These are phyloP conservation scores for Eubasilissa splendida DNA, from an alignment of 2,888 invertebrate species.

Conservation along the genomic window DNA sequence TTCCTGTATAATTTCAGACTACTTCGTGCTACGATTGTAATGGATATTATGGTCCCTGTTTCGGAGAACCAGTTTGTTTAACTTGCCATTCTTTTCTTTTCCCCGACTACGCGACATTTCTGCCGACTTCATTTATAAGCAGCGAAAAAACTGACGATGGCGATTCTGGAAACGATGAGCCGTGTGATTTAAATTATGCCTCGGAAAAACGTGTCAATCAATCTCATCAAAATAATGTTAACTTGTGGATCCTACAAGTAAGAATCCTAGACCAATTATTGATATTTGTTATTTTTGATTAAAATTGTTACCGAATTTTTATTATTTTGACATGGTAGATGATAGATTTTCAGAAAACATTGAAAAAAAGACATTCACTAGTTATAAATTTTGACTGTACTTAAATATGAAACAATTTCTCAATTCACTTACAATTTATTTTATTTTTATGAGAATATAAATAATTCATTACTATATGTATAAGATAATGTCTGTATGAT, in stretches of 20 bases:
- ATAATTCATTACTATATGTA: too few relatives aligned
- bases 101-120: constrained; percentile 79
- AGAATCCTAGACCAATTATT: background rate
- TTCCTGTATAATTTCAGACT: constrained; percentile 70
- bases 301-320: too few relatives aligned
- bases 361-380: too few relatives aligned
- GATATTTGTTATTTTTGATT: too few relatives aligned
- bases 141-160: constrained; percentile 85
- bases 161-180: constrained; percentile 96
- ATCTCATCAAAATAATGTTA: constrained; percentile 54
- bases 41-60: constrained; percentile 94
- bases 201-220: constrained; percentile 70
- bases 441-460: too few relatives aligned
- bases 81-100: constrained; percentile 95
- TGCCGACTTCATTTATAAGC: constrained; percentile 69
- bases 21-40: constrained; percentile 86
- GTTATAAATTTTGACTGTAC: too few relatives aligned
- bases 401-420: too few relatives aligned
- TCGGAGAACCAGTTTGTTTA: constrained; percentile 91
- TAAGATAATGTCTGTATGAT: too few relatives aligned
- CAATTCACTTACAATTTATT: too few relatives aligned
- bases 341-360: too few relatives aligned
- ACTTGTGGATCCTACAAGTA: constrained; percentile 53
- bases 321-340: too few relatives aligned
- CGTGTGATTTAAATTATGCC: constrained; percentile 79